These are phyloP conservation scores for Meloidogyne exigua DNA, from an alignment of 1,140 invertebrate species.

Conservation along the genomic window DNA sequence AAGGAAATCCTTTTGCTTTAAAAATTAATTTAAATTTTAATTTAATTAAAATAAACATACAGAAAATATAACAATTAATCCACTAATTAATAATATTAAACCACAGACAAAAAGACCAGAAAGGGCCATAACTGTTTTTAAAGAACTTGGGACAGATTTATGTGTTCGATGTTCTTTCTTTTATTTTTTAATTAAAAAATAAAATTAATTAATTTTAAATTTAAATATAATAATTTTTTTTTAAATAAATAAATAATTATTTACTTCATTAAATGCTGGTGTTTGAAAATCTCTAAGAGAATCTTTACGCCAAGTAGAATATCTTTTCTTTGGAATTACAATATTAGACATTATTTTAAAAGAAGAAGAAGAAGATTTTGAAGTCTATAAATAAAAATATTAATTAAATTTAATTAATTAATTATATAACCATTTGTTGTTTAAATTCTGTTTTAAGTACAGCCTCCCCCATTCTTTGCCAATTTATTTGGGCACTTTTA, in stretches of 20 bases:
- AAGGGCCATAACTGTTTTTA: slow-evolving; percentile 28
- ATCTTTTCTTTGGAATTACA: slow-evolving; percentile 25
- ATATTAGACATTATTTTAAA: slow-evolving; percentile 24
- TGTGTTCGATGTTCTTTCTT: slow-evolving; percentile 21
- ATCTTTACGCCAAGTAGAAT: slow-evolving; percentile 31
- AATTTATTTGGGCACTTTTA: background rate
- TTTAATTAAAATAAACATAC: slow-evolving; percentile 8
- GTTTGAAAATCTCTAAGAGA: slow-evolving; percentile 23
- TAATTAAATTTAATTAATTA: background rate
- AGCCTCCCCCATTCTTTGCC: background rate
- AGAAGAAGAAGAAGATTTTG: slow-evolving; percentile 9
- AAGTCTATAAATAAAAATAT: background rate
- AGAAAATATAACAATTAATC: slow-evolving; percentile 34
- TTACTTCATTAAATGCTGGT: slow-evolving; percentile 24
- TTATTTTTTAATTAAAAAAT: slow-evolving; percentile 18
- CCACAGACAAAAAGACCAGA: slow-evolving; percentile 41
- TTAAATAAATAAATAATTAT: slow-evolving; percentile 18
- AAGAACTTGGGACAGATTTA: slow-evolving; percentile 35
- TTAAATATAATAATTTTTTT: too few relatives aligned
- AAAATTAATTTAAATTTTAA: background rate
- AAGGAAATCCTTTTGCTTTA: slow-evolving; percentile 20
- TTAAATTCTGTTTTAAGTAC: slow-evolving; percentile 4
- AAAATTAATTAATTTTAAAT: too few relatives aligned
- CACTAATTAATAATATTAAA: slow-evolving; percentile 33
- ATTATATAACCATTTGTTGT: background rate